A percentile compares a stretch with the other conserved stretches of the same genome.
Evolutionary conservation across 2,888 invertebrate genomes (phyloP).

Genomic region (Disparrhopalites patrizii): DNA sequence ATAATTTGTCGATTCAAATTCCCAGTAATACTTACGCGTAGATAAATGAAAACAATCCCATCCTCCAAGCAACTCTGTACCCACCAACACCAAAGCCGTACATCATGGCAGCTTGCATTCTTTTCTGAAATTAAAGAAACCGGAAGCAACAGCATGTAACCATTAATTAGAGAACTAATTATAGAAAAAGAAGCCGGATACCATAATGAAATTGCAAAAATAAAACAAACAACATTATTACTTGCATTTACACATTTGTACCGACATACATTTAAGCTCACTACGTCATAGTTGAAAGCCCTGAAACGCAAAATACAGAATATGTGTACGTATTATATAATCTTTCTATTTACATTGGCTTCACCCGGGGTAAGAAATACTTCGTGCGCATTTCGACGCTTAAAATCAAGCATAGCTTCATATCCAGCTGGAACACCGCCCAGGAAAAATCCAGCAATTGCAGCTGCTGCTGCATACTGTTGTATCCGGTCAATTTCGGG

Average conservation of each 20-base stretch:
- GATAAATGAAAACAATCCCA: conserved; percentile 63
- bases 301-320: no score
- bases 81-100: conserved; percentile 69
- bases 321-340: no score
- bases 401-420: conserved; percentile 47
- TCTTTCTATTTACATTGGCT: conserved; percentile 50
- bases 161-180: no score
- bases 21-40: conserved; percentile 60
- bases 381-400: conserved; percentile 48
- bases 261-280: no score
- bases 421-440: conserved; percentile 52
- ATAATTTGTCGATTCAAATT: not conserved
- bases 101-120: conserved; percentile 63
- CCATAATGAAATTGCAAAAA: no score
- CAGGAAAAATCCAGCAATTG: conserved; percentile 59
- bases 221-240: no score
- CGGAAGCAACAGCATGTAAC: no score
- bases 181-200: no score
- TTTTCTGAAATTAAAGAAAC: conserved; percentile 4
- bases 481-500: conserved; percentile 58
- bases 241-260: no score
- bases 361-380: conserved; percentile 47
- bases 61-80: conserved; percentile 64
- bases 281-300: no score
- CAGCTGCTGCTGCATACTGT: conserved; percentile 52